Evolutionary conservation across 2,888 invertebrate genomes (phyloP).

Genomic region (Dicranocentrus wangi): DNA sequence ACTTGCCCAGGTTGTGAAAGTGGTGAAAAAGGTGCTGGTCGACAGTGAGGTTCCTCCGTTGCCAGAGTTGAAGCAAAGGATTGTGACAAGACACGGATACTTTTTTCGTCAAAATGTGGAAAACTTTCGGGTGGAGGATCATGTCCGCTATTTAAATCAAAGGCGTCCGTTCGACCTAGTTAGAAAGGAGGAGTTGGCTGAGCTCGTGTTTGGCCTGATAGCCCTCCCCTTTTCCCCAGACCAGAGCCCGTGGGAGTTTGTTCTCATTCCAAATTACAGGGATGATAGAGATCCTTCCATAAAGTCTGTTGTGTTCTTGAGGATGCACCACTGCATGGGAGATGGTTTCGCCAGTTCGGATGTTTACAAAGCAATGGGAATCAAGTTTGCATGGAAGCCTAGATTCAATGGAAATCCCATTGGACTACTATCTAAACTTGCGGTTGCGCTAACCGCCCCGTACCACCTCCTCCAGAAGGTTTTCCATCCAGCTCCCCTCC

Average conservation of each 20-base stretch:
- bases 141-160: conserved; percentile 76
- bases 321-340: conserved; percentile 5
- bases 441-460: not conserved
- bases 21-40: too few relatives aligned
- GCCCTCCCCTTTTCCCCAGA: not conserved
- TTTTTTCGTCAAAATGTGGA: conserved; percentile 77
- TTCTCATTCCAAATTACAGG: conserved; percentile 15
- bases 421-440: not conserved
- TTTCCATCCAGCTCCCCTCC: not conserved
- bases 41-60: not conserved
- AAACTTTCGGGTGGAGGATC: conserved; percentile 75
- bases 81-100: conserved; percentile 76
- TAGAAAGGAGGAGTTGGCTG: not conserved
- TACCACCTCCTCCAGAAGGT: not conserved
- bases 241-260: conserved; percentile 4
- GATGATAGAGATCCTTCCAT: not conserved
- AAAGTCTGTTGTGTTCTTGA: not conserved
- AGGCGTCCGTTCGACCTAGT: conserved; percentile 45
- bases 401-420: not conserved
- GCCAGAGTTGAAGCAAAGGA: not conserved
- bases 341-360: conserved; percentile 12
- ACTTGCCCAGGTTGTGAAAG: too few relatives aligned
- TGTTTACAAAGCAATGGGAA: not conserved
- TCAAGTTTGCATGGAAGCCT: not conserved
- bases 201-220: not conserved